A percentile compares a stretch with the other conserved stretches of the same genome.
phyloP scores from a whole-genome alignment of 2,797 vertebrate genomes.

The Sebastolobus alascanus region DNA sequence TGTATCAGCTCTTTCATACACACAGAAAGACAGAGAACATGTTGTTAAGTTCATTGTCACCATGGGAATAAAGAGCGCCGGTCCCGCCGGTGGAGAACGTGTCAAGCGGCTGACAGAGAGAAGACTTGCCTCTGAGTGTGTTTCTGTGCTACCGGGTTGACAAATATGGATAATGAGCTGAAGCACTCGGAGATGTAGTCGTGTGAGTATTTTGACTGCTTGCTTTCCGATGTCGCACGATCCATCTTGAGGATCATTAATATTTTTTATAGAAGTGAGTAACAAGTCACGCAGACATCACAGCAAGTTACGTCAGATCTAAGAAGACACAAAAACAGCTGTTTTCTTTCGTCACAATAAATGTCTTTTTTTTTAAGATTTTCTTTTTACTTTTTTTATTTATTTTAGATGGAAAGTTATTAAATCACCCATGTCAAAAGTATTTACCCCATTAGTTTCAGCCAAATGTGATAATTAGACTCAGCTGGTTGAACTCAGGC shows the following conservation, averaged over 20 bases:
- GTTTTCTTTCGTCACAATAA: neutral
- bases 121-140: constrained; percentile 35
- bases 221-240: neutral
- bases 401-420: neutral
- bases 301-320: too few relatives aligned
- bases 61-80: constrained; percentile 51
- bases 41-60: constrained; percentile 42
- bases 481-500: neutral
- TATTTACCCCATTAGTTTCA: neutral
- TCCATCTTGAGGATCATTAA: constrained; percentile 18
- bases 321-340: neutral
- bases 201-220: constrained; percentile 1
- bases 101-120: constrained; percentile 50
- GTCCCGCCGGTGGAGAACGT: constrained; percentile 48
- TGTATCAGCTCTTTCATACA: neutral
- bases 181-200: constrained; percentile 13
- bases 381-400: neutral
- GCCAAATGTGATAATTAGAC: neutral
- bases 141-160: constrained; percentile 46
- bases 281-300: neutral
- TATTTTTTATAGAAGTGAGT: constrained; percentile 11
- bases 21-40: constrained; percentile 21
- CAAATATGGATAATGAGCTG: constrained; percentile 68
- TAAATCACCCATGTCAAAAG: neutral
- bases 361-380: neutral